phyloP scores from a whole-genome alignment of 2,888 invertebrate genomes.

The Thelaira solivaga region DNA sequence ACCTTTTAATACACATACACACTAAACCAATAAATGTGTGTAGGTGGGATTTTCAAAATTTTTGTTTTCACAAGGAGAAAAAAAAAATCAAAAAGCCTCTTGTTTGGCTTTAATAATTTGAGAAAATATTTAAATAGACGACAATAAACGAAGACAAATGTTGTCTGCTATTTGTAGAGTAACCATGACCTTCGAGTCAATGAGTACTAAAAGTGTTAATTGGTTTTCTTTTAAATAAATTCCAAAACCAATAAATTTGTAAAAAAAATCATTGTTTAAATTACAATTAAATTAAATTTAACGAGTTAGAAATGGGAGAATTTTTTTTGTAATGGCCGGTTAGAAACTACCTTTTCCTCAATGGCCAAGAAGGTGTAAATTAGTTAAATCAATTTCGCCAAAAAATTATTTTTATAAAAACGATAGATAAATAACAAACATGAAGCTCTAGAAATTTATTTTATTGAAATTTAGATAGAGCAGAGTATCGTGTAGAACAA shows the following conservation, averaged over 20 bases:
- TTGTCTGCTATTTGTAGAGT: background rate
- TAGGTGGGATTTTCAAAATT: constrained; percentile 12
- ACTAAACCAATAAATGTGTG: background rate
- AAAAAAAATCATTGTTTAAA: background rate
- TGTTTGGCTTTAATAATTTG: background rate
- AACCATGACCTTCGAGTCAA: constrained; percentile 17
- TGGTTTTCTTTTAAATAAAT: no score
- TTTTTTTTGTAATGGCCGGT: background rate
- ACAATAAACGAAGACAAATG: no score
- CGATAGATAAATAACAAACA: constrained; percentile 7
- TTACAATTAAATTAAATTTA: no score
- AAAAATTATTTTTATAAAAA: background rate
- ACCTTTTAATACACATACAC: constrained; percentile 15
- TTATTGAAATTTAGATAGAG: background rate
- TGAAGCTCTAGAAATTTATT: background rate
- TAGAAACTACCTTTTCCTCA: background rate
- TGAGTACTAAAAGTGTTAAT: constrained; percentile 14
- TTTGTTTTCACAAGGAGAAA: constrained; percentile 11
- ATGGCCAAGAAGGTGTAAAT: constrained; percentile 38
- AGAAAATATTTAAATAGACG: background rate
- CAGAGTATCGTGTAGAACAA: background rate
- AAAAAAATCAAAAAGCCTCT: no score
- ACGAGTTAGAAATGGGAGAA: no score
- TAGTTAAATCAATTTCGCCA: constrained; percentile 27
- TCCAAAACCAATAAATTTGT: no score